Base-by-base conservation (phyloP, 2,888 invertebrate genomes). In the Cenopis cana region DNA sequence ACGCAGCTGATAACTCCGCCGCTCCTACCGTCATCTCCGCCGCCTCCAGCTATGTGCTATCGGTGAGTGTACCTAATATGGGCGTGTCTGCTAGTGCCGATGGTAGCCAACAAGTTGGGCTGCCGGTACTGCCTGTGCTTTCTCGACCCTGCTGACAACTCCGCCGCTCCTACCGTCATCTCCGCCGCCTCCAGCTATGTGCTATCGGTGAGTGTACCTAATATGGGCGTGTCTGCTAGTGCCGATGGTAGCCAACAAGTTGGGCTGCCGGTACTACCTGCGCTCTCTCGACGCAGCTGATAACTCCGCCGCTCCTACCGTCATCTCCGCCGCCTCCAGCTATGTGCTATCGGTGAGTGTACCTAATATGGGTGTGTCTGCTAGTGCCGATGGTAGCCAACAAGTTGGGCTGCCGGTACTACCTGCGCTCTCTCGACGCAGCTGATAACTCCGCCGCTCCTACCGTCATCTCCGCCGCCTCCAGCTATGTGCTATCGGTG, bases 11-110 rank as follows among this genome's bases (percentile, higher is more conserved):
- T 52, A 95, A 95, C 74, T 95, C 96, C 0, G 92, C 95, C 17
- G 91, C 94, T 6, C 95, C 95, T 0, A 96, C 96, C 9, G 94
- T 96, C 54, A 91, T 94, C 73, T 95, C 95, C 66, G 94, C 96
- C 33, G 94, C 95, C 0, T 64, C 64, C 14, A 64, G 87, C 71
- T 91, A 91, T 75, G 3, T 86, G 6, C 77, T 90, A 79, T 89
- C 89, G 88, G 79, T 77, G n/a, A 93, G 77, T 20, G 18, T 18
- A n/a, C n/a, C n/a, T n/a, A 10, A 78, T 90, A 79, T 89, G 88
- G 88, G 79, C 77, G 14, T 68, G 76, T 11, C 74, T 90, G 11
- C 77, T 92, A 10, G 82, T 87, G n/a, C 74, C 91, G 5, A 96
- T 96, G 96, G 81, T 96, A 55, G 73, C 92, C 14, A 96, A 96